phyloP scores from a whole-genome alignment of 2,797 vertebrate genomes.

The Lutjanus argentimaculatus region DNA sequence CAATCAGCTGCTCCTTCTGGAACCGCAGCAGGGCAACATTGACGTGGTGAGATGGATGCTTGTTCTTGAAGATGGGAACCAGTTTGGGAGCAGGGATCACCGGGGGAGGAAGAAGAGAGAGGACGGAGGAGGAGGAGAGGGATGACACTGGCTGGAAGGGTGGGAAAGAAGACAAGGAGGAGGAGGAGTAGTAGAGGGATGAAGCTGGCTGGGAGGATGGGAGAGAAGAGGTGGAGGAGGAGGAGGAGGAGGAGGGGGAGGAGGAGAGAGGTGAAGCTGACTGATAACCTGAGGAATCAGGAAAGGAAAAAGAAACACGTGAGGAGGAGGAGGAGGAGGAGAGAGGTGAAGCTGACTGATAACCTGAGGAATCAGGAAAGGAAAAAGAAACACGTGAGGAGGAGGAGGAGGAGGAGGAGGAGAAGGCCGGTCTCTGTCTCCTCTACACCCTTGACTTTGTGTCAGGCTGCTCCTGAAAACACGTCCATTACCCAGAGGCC shows the following conservation, averaged over 20 bases:
- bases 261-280: slow-evolving; percentile 10
- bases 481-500: slow-evolving; percentile 10
- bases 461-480: neutral
- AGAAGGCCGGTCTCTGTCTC: slow-evolving; percentile 7
- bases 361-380: too few species aligned
- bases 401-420: neutral
- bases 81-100: slow-evolving; percentile 53
- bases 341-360: slow-evolving; percentile 10
- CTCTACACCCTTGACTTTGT: slow-evolving; percentile 9
- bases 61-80: slow-evolving; percentile 79
- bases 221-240: neutral
- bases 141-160: neutral
- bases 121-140: neutral
- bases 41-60: slow-evolving; percentile 35
- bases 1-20: slow-evolving; percentile 51
- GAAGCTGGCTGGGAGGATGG: neutral
- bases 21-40: slow-evolving; percentile 58
- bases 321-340: neutral
- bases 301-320: neutral
- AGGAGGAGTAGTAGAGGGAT: neutral
- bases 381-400: neutral
- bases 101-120: neutral
- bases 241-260: neutral
- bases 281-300: neutral
- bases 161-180: neutral